A percentile compares a stretch with the other conserved stretches of the same genome.
Evolutionary conservation across 2,888 invertebrate species (phyloP).

Genomic region (Drosophila demipolita): DNA sequence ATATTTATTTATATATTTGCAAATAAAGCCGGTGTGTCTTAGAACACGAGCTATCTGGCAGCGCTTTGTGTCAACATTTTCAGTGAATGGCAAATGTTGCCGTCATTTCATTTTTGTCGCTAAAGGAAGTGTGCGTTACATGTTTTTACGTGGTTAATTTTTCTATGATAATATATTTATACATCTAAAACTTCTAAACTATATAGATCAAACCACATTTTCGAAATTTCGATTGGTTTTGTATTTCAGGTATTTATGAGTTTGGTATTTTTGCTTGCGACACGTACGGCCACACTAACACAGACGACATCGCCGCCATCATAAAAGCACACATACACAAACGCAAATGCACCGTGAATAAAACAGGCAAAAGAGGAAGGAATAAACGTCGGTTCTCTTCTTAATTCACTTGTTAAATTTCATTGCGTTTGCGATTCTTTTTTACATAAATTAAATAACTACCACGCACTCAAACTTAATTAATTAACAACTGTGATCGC

Average conservation of each 20-base stretch:
- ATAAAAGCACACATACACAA: constrained; percentile 66
- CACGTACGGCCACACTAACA: constrained; percentile 30
- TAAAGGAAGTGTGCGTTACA: not conserved
- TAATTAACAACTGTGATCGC: constrained; percentile 81
- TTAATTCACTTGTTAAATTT: constrained; percentile 84
- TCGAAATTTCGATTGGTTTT: not conserved
- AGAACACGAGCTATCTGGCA: constrained; percentile 21
- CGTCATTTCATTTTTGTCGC: not conserved
- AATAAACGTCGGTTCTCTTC: constrained; percentile 75
- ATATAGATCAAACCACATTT: not conserved
- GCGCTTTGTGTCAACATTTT: not conserved
- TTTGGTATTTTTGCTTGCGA: not conserved
- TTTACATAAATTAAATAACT: constrained; percentile 77
- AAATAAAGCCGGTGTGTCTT: not conserved
- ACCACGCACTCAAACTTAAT: constrained; percentile 75
- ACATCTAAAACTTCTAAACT: not conserved
- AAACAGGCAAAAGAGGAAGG: constrained; percentile 69
- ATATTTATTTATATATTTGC: not conserved
- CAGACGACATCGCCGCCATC: constrained; percentile 67
- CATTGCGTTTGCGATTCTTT: constrained; percentile 82
- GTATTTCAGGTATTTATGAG: constrained; percentile 16
- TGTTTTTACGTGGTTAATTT: not conserved
- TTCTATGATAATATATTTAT: not conserved
- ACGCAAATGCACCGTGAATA: constrained; percentile 63
- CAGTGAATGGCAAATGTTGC: not conserved